Evolutionary conservation across 2,888 invertebrate species (phyloP).

Genomic region (Drosophila tripunctata): DNA sequence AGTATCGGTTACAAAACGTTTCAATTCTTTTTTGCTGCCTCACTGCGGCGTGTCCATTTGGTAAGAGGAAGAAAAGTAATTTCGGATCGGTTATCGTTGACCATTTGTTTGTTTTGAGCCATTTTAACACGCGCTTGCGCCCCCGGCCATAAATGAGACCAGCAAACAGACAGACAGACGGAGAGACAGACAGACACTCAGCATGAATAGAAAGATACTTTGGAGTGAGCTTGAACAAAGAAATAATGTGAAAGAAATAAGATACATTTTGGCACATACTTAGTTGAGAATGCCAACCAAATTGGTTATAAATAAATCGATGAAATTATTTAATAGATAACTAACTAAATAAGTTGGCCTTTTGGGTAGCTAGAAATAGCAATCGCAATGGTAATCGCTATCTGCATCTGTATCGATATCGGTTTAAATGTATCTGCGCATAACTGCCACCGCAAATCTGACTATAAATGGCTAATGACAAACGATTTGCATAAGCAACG

Average conservation of each 20-base stretch:
- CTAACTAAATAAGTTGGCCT: slow-evolving; percentile 17
- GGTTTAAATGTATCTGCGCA: slow-evolving; percentile 23
- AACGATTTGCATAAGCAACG: slow-evolving; percentile 77
- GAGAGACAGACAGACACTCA: slow-evolving; percentile 2
- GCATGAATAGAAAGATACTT: slow-evolving; percentile 14
- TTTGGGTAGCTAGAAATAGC: background rate
- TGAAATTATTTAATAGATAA: slow-evolving; percentile 60
- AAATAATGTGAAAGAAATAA: slow-evolving; percentile 53
- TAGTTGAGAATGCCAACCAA: slow-evolving; percentile 49
- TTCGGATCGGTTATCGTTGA: slow-evolving; percentile 69
- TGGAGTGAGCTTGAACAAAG: slow-evolving; percentile 13
- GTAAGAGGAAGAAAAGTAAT: slow-evolving; percentile 53
- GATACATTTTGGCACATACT: slow-evolving; percentile 63
- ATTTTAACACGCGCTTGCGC: slow-evolving; percentile 73
- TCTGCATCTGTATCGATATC: slow-evolving; percentile 13
- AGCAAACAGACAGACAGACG: slow-evolving; percentile 16
- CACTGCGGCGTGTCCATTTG: slow-evolving; percentile 54
- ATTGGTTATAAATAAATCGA: slow-evolving; percentile 58
- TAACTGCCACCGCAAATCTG: slow-evolving; percentile 66
- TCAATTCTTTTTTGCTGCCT: slow-evolving; percentile 71
- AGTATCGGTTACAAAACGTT: slow-evolving; percentile 77
- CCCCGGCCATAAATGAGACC: slow-evolving; percentile 46
- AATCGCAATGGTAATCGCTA: slow-evolving; percentile 9
- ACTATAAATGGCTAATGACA: slow-evolving; percentile 78
- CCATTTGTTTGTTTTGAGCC: slow-evolving; percentile 71